phyloP scores from a whole-genome alignment of 2,113 vertebrate species.

The Nicator chloris region DNA sequence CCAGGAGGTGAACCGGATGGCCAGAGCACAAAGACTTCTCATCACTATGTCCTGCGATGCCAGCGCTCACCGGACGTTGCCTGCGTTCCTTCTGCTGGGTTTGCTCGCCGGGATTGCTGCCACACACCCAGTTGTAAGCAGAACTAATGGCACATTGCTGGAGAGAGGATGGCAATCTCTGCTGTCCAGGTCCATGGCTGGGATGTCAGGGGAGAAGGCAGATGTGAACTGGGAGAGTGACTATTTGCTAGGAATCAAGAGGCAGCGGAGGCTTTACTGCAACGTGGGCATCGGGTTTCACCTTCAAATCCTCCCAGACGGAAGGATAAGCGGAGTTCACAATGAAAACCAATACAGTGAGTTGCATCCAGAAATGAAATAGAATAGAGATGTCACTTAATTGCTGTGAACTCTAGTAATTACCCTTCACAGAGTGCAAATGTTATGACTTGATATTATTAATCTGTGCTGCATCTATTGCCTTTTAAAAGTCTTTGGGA shows the following conservation, averaged over 20 bases:
- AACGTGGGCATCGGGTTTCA: slow-evolving; percentile 99
- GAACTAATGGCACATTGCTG: slow-evolving; percentile 84
- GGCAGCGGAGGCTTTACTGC: slow-evolving; percentile 96
- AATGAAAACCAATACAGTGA: slow-evolving; percentile 97
- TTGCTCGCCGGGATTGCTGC: slow-evolving; percentile 82
- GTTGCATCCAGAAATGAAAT: slow-evolving; percentile 81
- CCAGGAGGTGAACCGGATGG: slow-evolving; percentile 91
- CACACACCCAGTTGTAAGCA: slow-evolving; percentile 75
- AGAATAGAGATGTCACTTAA: slow-evolving; percentile 69
- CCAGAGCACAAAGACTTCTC: slow-evolving; percentile 87
- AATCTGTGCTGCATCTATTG: slow-evolving; percentile 52
- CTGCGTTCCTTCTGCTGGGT: slow-evolving; percentile 80
- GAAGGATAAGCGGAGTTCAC: slow-evolving; percentile 90
- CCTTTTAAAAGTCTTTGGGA: slow-evolving; percentile 58
- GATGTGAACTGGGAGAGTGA: slow-evolving; percentile 90
- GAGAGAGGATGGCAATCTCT: slow-evolving; percentile 85
- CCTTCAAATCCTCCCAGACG: slow-evolving; percentile 91
- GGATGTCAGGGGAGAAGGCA: slow-evolving; percentile 86
- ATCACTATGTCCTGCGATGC: slow-evolving; percentile 92
- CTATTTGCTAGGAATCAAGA: slow-evolving; percentile 96
- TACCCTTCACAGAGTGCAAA: slow-evolving; percentile 64
- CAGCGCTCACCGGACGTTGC: slow-evolving; percentile 82
- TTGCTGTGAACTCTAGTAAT: slow-evolving; percentile 62
- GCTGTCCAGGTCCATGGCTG: slow-evolving; percentile 86
- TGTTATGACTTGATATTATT: slow-evolving; percentile 68